Base-by-base conservation (phyloP, 2,113 vertebrate genomes). In the Chitala chitala region DNA sequence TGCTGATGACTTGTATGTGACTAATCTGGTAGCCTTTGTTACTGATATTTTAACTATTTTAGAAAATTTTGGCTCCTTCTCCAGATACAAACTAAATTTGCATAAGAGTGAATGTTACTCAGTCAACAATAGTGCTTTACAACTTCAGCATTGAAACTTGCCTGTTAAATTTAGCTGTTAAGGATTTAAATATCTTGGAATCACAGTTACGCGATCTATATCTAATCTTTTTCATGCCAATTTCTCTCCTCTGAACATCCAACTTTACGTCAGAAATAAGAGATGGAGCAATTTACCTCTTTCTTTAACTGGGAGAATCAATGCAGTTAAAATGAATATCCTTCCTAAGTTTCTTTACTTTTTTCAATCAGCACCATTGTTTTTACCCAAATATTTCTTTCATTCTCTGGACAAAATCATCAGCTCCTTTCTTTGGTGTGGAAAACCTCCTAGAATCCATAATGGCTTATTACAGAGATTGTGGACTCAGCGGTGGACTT, bases 41-140 rank as follows among this genome's bases (percentile, higher is more conserved):
- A 48, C 59, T 48, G 26, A 40, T 59, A 55, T 61, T 33, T 22
- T 74, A 12, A 20, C 24, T 50, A 54, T 72, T 72, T 53, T 64
- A 13, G n/a, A 58, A 29, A 33, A 31, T 5, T 65, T 77, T 24
- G n/a, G 68, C 1, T 4, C 20, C 12, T 77, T 77, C 71, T 75
- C 75, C 22, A 72, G 72, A 44, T 79, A 69, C 42, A 77, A 72
- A 72, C n/a, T 66, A 22, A 77, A 63, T 63, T 24, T 69, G 15
- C 13, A 9, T 4, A 77, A 66, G 29, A 72, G 71, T 64, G 31
- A 42, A 38, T 73, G 54, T 36, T 77, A 48, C 36, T 40, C 74
- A 8, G 55, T 71, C 22, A 71, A 71, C 61, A 50, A 29, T 6
- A 38, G 40, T 4, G 48, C 50, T 33, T 4, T 8, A 13, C 48